Conservation (phyloP, 2,888 invertebrate genomes). For the Drosophila yooni region DNA sequence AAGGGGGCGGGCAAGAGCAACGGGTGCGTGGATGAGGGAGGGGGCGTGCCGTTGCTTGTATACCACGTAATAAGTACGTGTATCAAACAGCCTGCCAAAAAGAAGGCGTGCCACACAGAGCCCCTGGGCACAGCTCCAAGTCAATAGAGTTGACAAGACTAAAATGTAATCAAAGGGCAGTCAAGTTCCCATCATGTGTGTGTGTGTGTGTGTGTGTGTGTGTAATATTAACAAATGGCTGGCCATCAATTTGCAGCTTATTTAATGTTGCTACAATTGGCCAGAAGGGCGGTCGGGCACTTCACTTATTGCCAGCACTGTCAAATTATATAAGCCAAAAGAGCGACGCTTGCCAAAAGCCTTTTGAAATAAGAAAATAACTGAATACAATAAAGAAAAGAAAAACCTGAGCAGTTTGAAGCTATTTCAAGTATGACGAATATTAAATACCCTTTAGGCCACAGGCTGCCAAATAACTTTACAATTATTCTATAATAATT, state of each 20-base stretch:
- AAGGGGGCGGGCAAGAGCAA: background rate
- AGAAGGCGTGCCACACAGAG: slow-evolving; percentile 10
- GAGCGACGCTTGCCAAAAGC: slow-evolving; percentile 43
- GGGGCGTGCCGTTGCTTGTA: slow-evolving; percentile 30
- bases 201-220: slow-evolving; percentile 54
- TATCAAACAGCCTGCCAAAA: slow-evolving; percentile 37
- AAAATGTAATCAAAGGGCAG: slow-evolving; percentile 73
- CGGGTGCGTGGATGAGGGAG: background rate
- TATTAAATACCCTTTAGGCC: background rate
- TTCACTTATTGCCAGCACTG: slow-evolving; percentile 62
- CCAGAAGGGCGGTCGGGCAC: slow-evolving; percentile 43
- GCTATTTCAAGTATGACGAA: background rate
- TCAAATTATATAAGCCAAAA: slow-evolving; percentile 70
- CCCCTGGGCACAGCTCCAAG: slow-evolving; percentile 7
- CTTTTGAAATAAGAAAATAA: slow-evolving; percentile 26
- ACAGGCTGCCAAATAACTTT: background rate
- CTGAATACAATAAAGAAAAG: background rate
- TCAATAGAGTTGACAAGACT: slow-evolving; percentile 57
- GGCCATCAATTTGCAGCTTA: slow-evolving; percentile 79
- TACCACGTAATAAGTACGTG: slow-evolving; percentile 47
- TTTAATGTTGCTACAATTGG: slow-evolving; percentile 72
- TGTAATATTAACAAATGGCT: slow-evolving; percentile 76
- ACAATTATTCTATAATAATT: background rate
- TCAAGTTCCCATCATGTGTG: slow-evolving; percentile 1
- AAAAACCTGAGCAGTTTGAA: background rate